Percentiles rank a stretch among this genome's conserved stretches.
These are phyloP conservation scores for Pollenia labialis DNA, from an alignment of 2,888 invertebrate genomes.

Conservation along the genomic window DNA sequence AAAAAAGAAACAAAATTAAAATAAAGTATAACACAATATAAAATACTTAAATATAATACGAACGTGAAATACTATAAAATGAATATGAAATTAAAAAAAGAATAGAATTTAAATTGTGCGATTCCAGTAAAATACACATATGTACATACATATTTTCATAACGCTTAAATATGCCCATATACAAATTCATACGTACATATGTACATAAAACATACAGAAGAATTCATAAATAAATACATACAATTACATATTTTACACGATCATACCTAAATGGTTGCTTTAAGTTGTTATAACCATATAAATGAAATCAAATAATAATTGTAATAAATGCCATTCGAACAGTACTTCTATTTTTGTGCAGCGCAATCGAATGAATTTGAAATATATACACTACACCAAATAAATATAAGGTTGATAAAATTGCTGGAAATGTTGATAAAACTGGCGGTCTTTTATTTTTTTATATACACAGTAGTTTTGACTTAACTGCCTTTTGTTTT, in stretches of 20 bases:
- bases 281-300: conserved; percentile 64
- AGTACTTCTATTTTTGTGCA: neutral
- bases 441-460: too few relatives aligned
- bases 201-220: conserved; percentile 26
- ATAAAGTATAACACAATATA: conserved; percentile 21
- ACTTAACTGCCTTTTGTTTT: too few relatives aligned
- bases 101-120: neutral
- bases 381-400: conserved; percentile 13
- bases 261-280: conserved; percentile 45
- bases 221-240: conserved; percentile 39
- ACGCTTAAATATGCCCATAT: too few relatives aligned
- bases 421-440: too few relatives aligned
- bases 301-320: conserved; percentile 63
- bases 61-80: conserved; percentile 42
- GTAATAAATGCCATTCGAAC: conserved; percentile 51
- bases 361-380: conserved; percentile 30
- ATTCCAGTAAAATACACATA: conserved; percentile 7
- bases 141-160: too few relatives aligned
- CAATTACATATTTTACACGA: conserved; percentile 53
- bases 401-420: neutral
- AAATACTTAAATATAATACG: too few relatives aligned
- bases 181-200: neutral
- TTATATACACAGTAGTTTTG: too few relatives aligned
- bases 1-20: conserved; percentile 27
- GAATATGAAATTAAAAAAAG: conserved; percentile 3